Evolutionary conservation across 2,888 invertebrate genomes (phyloP).

Genomic region (Antitype chi): DNA sequence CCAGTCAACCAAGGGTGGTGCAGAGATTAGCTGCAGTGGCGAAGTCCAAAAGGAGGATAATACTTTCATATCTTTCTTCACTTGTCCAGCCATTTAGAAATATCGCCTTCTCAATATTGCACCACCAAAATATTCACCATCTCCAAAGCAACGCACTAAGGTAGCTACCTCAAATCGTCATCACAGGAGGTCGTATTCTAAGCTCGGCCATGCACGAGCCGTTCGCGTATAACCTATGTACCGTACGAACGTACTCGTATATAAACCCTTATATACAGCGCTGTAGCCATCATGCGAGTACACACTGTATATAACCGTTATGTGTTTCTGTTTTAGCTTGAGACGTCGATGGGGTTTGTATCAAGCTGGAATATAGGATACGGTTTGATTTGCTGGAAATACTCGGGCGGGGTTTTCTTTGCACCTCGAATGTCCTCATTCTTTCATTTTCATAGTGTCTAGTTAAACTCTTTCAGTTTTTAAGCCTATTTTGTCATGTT

Average conservation of each 20-base stretch:
- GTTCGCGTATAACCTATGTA: slow-evolving; percentile 78
- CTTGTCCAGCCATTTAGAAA: background rate
- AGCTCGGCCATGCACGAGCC: slow-evolving; percentile 81
- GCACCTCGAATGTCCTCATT: background rate
- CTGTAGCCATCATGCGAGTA: slow-evolving; percentile 53
- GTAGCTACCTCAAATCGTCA: slow-evolving; percentile 77
- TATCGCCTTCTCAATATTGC: background rate
- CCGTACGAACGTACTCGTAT: slow-evolving; percentile 53
- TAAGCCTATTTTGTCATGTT: background rate
- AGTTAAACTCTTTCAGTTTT: background rate
- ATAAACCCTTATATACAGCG: slow-evolving; percentile 66
- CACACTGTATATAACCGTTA: slow-evolving; percentile 53
- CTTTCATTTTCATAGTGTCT: background rate
- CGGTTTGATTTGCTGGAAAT: background rate
- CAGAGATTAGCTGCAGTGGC: too few relatives aligned
- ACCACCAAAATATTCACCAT: slow-evolving; percentile 14
- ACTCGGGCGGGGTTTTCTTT: background rate
- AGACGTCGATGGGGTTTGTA: slow-evolving; percentile 47
- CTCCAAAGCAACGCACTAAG: slow-evolving; percentile 56
- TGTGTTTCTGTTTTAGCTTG: slow-evolving; percentile 51
- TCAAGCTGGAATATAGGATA: background rate
- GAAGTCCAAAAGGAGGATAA: background rate
- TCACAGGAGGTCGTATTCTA: slow-evolving; percentile 83
- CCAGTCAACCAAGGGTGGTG: too few relatives aligned
- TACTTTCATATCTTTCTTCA: background rate